Conservation (phyloP, 53 echinoderm and acorn worm genomes). For the Hippasteria phrygiana region DNA sequence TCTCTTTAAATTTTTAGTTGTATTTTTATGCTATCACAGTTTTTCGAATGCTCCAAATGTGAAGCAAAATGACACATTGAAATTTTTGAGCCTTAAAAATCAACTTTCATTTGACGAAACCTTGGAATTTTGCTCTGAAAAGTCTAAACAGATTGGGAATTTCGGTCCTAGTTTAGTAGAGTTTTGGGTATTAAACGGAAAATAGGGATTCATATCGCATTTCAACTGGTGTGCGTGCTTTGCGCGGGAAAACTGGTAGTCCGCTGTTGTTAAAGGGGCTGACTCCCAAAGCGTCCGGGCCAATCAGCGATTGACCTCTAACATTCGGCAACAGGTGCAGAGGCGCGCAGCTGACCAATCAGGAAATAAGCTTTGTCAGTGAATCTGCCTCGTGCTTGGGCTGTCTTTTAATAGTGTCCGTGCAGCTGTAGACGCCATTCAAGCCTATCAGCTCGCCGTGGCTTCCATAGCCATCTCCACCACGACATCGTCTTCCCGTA, state of each 20-base stretch:
- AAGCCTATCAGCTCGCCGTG: neutral
- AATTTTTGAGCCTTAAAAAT: neutral
- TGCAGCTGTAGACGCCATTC: neutral
- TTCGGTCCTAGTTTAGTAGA: neutral
- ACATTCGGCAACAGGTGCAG: conserved; percentile 42
- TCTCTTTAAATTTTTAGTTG: no score
- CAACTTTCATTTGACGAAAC: neutral
- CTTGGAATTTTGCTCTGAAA: neutral
- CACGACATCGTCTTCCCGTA: no score
- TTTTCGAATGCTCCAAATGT: neutral
- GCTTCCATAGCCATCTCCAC: neutral
- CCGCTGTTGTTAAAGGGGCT: neutral
- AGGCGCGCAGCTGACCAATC: conserved; percentile 29
- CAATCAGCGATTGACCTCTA: conserved; percentile 34
- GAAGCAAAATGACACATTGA: neutral
- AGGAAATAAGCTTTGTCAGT: conserved; percentile 43
- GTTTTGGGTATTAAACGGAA: neutral
- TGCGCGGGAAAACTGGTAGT: neutral
- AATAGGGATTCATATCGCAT: neutral
- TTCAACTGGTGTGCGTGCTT: neutral
- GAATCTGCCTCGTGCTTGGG: neutral
- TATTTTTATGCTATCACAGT: neutral
- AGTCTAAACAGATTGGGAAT: neutral
- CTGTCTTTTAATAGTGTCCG: neutral
- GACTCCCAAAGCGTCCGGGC: neutral